These are phyloP conservation scores for Brotula barbata DNA, from an alignment of 2,797 vertebrate genomes.

Conservation along the genomic window DNA sequence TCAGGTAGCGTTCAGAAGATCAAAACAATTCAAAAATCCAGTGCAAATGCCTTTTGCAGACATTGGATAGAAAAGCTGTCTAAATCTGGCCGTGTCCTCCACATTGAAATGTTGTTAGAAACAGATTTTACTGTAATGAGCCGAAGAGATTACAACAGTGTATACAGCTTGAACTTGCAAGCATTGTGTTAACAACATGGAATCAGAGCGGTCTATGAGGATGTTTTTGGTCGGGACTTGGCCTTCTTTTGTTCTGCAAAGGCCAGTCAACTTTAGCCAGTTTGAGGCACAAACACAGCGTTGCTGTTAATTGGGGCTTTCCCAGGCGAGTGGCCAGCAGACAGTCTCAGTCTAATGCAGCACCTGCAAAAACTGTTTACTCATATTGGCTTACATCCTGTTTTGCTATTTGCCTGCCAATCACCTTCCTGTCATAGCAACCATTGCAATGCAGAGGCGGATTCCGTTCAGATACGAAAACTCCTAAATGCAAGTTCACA, in stretches of 20 bases:
- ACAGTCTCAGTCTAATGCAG: slow-evolving; percentile 48
- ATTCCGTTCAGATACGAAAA: slow-evolving; percentile 47
- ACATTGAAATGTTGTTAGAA: slow-evolving; percentile 43
- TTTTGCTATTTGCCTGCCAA: slow-evolving; percentile 68
- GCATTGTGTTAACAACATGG: not conserved
- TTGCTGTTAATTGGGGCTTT: slow-evolving; percentile 70
- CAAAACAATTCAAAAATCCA: slow-evolving; percentile 52
- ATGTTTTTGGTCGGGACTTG: slow-evolving; percentile 31
- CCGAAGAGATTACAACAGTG: slow-evolving; percentile 16
- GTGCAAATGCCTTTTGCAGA: slow-evolving; percentile 33
- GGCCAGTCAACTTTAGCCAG: slow-evolving; percentile 44
- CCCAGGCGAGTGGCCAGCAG: slow-evolving; percentile 58
- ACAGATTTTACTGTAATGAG: slow-evolving; percentile 34
- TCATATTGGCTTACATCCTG: slow-evolving; percentile 72
- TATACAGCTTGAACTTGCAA: slow-evolving; percentile 17
- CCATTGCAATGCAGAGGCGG: slow-evolving; percentile 31
- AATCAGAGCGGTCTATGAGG: slow-evolving; percentile 10
- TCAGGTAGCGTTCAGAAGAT: slow-evolving; percentile 31
- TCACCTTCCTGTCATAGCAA: slow-evolving; percentile 70
- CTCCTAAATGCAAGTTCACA: slow-evolving; percentile 13
- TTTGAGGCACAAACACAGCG: slow-evolving; percentile 51
- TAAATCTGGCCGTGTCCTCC: slow-evolving; percentile 15
- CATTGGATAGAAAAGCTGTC: slow-evolving; percentile 19
- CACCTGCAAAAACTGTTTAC: slow-evolving; percentile 69
- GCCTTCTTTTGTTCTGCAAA: slow-evolving; percentile 48